phyloP scores from a whole-genome alignment of 1,140 invertebrate genomes.

The Lycorma delicatula region DNA sequence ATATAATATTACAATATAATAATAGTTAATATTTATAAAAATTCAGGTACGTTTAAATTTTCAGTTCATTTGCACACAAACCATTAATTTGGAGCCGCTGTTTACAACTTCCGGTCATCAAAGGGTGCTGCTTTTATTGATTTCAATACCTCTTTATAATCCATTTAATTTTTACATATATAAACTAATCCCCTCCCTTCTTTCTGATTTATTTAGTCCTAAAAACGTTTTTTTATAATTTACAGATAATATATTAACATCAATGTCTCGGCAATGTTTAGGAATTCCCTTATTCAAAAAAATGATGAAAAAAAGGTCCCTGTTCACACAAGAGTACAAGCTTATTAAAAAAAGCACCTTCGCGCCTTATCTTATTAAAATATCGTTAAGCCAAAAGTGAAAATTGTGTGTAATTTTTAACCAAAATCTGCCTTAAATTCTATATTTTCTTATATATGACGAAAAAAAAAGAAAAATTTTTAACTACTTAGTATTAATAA shows the following conservation, averaged over 20 bases:
- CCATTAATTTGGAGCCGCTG: conserved; percentile 12
- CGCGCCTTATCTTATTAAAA: conserved; percentile 56
- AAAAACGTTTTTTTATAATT: conserved; percentile 8
- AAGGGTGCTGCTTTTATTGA: conserved; percentile 19
- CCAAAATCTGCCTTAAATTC: conserved; percentile 60
- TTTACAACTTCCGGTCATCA: conserved; percentile 11
- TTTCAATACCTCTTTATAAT: conserved; percentile 9
- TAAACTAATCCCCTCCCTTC: conserved; percentile 10
- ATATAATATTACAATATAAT: not conserved
- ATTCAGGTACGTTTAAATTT: not conserved
- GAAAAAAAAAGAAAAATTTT: conserved; percentile 36
- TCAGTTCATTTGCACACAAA: conserved; percentile 16
- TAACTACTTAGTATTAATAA: conserved; percentile 30
- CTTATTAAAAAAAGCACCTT: conserved; percentile 58
- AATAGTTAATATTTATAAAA: not conserved
- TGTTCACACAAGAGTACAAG: conserved; percentile 59
- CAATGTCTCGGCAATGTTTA: conserved; percentile 31
- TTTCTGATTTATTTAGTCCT: conserved; percentile 16
- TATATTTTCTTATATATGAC: conserved; percentile 46
- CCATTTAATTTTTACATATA: conserved; percentile 3
- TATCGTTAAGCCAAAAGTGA: conserved; percentile 38
- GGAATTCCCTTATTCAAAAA: conserved; percentile 30
- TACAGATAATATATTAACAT: conserved; percentile 16
- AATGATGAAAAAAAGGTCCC: conserved; percentile 27
- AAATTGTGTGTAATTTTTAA: conserved; percentile 49